These are phyloP conservation scores for Crossoptilon crossoptilon DNA, from an alignment of 2,797 vertebrate species.

Conservation along the genomic window DNA sequence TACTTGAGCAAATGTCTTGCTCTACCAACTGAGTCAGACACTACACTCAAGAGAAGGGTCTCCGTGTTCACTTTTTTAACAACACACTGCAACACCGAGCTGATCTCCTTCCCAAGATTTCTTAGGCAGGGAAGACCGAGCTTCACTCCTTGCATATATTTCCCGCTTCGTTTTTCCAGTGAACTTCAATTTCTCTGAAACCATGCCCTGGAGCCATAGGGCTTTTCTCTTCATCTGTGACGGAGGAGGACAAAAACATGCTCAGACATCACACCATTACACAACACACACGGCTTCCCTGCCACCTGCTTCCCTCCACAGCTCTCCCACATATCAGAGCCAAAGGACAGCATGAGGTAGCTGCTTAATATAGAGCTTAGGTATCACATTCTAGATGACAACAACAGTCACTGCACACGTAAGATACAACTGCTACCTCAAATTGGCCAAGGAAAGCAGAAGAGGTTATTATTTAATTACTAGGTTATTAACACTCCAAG, in stretches of 20 bases:
- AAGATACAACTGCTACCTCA: not conserved
- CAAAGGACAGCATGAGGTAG: not conserved
- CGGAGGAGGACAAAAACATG: not conserved
- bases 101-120: not conserved
- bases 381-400: not conserved
- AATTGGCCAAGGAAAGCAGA: not conserved
- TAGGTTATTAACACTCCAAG: not conserved
- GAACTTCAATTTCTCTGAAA: not conserved
- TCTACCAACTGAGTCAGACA: not conserved
- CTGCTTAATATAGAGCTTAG: not conserved
- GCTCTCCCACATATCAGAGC: not conserved
- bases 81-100: not conserved
- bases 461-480: not conserved
- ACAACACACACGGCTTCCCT: not conserved
- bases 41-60: not conserved
- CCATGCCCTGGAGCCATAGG: not conserved
- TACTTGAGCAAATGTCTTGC: not conserved
- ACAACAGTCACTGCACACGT: rapidly evolving
- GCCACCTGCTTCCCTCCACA: not conserved
- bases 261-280: not conserved
- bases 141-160: not conserved
- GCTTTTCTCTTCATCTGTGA: not conserved
- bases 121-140: not conserved
- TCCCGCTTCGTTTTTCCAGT: not conserved
- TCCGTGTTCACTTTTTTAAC: not conserved